A percentile compares a stretch with the other conserved stretches of the same genome.
phyloP scores from a whole-genome alignment of 23 tunicate genomes.

The Corella eumyota region DNA sequence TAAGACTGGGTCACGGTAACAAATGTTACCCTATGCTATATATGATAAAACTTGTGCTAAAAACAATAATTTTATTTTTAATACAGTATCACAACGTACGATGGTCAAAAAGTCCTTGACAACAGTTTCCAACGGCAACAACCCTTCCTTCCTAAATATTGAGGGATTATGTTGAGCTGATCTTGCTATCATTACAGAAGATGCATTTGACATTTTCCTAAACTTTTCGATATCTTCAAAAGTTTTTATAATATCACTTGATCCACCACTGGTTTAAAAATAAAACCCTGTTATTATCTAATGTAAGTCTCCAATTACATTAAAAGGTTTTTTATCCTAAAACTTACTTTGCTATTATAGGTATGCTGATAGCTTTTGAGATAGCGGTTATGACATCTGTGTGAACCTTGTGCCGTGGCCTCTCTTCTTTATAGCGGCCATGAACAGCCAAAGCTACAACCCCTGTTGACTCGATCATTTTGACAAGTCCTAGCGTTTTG shows the following conservation, averaged over 20 bases:
- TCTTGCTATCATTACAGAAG: conserved; percentile 90
- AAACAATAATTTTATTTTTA: too few relatives aligned
- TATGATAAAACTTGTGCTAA: too few relatives aligned
- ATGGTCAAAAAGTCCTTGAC: conserved; percentile 60
- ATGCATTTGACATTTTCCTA: conserved; percentile 38
- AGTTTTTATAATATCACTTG: conserved; percentile 38
- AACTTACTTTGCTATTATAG: conserved; percentile 87
- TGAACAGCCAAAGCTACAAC: conserved; percentile 92
- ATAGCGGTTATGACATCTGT: conserved; percentile 43
- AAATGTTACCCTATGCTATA: too few relatives aligned
- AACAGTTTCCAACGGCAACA: conserved; percentile 56
- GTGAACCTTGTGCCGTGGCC: conserved; percentile 74
- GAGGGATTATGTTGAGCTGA: conserved; percentile 79
- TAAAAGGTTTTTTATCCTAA: not conserved
- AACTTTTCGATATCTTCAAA: conserved; percentile 81
- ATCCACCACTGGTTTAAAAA: conserved; percentile 94
- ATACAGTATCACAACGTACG: too few relatives aligned
- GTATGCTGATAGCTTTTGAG: conserved; percentile 63
- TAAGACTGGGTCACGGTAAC: too few relatives aligned
- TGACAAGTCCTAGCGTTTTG: conserved; percentile 74
- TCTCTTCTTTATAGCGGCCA: conserved; percentile 68
- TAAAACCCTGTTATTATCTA: too few relatives aligned
- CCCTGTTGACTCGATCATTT: conserved; percentile 86
- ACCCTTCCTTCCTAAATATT: conserved; percentile 81
- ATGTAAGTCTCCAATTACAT: not conserved